Conservation (phyloP, 2,888 invertebrate genomes). For the Drosophila birchii region DNA sequence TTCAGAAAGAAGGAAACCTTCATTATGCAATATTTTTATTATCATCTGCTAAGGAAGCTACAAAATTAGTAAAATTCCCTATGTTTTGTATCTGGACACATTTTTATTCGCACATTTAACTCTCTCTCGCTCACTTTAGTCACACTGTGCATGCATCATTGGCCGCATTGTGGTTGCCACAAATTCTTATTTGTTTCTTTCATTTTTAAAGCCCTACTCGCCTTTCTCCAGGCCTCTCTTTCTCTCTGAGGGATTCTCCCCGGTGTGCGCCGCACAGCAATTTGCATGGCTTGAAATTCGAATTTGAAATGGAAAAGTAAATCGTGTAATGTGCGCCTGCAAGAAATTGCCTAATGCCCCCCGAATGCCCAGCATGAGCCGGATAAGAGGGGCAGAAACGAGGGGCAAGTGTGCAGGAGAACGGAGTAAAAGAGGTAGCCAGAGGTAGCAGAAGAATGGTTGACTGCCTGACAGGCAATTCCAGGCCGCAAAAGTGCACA, state of each 20-base stretch:
- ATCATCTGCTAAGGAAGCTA: neutral
- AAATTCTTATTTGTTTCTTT: slow-evolving; percentile 66
- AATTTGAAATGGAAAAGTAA: slow-evolving; percentile 78
- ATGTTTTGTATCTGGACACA: neutral
- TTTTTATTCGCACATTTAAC: neutral
- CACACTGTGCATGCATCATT: slow-evolving; percentile 63
- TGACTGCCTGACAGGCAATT: slow-evolving; percentile 48
- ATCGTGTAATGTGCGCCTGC: slow-evolving; percentile 78
- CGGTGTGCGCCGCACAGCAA: slow-evolving; percentile 63
- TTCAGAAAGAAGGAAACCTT: no score
- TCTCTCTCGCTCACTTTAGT: neutral
- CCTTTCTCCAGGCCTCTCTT: slow-evolving; percentile 9
- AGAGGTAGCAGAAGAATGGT: slow-evolving; percentile 15
- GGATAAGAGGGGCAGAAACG: neutral
- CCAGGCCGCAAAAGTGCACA: slow-evolving; percentile 71
- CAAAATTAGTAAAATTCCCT: neutral
- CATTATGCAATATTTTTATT: neutral
- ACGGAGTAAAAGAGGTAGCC: slow-evolving; percentile 4
- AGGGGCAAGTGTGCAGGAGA: neutral
- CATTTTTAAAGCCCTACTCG: slow-evolving; percentile 26
- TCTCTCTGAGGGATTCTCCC: slow-evolving; percentile 28
- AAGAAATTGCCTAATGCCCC: slow-evolving; percentile 78
- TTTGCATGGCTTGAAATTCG: slow-evolving; percentile 77
- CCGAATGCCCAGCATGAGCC: slow-evolving; percentile 31
- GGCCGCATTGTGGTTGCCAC: slow-evolving; percentile 67